Base-by-base conservation (phyloP, 1,140 invertebrate genomes). In the Ceratoteleas bidentatus region DNA sequence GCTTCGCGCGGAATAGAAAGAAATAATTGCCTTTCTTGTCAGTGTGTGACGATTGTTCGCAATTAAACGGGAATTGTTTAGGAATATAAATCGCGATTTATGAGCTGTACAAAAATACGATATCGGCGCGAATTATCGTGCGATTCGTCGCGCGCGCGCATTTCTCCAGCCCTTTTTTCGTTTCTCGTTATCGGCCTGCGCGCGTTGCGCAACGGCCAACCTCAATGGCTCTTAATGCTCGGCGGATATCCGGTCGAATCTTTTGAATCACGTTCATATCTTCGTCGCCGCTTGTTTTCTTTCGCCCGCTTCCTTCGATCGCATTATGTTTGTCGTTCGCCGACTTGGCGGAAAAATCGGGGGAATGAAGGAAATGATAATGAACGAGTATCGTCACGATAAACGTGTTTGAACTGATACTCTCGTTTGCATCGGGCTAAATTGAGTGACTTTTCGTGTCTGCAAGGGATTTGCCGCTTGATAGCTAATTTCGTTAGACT, bases 171-270 rank as follows among this genome's bases (percentile, higher is more conserved):
- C 43, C 10, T 62, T 79, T 69, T 72, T 84, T 79, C 40, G 57
- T 73, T 75, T 75, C 52, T 62, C 53, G 32, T 81, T 84, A 81
- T 85, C 79, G 65, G 53, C 58, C 40, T 50, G 53, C 76, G 49
- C 45, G 82, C 14, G 43, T 88, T 88, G 86, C 86, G 84, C 84
- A 88, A 89, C 82, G 54, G 33, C 47, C 43, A 84, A 79, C 81
- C 78, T 87, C 84, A 85, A 88, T 89, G 87, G 80, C 66, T 85
- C 76, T 84, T 83, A 85, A 77, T 85, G 74, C 62, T 79, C 79
- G 85, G 83, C 88, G 88, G 88, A 89, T 87, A 89, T 88, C 88
- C 86, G 88, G 87, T 83, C 84, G 79, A 89, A 87, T 89, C 85
- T 89, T 88, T 88, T 81, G 75, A 82, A 77, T 85, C 84, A 77